These are phyloP conservation scores for Crioceris asparagi DNA, from an alignment of 2,888 invertebrate genomes.

Conservation along the genomic window DNA sequence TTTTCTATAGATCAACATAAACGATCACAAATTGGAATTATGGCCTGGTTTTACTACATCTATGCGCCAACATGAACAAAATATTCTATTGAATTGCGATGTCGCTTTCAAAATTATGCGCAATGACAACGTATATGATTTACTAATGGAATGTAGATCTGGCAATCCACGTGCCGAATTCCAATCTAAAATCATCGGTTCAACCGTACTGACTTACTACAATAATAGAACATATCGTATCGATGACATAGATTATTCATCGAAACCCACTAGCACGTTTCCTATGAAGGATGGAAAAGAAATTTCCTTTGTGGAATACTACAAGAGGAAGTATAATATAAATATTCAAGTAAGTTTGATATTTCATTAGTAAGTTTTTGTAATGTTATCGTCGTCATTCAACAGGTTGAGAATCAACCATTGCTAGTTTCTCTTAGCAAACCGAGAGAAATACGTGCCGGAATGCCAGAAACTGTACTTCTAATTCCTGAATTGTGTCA, in stretches of 20 bases:
- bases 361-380: background rate
- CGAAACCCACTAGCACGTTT: conserved; percentile 51
- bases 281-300: conserved; percentile 42
- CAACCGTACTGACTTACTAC: conserved; percentile 63
- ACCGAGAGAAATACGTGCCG: conserved; percentile 60
- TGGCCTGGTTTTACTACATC: conserved; percentile 83
- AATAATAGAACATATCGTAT: conserved; percentile 66
- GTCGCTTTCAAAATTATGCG: conserved; percentile 77
- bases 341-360: conserved; percentile 40
- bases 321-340: conserved; percentile 53
- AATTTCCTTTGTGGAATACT: conserved; percentile 44
- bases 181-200: conserved; percentile 44
- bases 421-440: conserved; percentile 63
- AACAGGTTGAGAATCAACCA: conserved; percentile 52
- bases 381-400: no score
- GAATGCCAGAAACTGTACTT: conserved; percentile 54
- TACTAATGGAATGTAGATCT: conserved; percentile 46
- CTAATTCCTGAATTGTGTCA: conserved; percentile 78
- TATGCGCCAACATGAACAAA: conserved; percentile 69
- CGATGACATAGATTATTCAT: conserved; percentile 59
- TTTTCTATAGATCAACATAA: conserved; percentile 42
- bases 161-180: conserved; percentile 24
- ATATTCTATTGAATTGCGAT: conserved; percentile 68
- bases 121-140: conserved; percentile 58
- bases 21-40: conserved; percentile 54